Conservation (phyloP, 2,797 vertebrate genomes). For the Parotocinclus haroldoi region DNA sequence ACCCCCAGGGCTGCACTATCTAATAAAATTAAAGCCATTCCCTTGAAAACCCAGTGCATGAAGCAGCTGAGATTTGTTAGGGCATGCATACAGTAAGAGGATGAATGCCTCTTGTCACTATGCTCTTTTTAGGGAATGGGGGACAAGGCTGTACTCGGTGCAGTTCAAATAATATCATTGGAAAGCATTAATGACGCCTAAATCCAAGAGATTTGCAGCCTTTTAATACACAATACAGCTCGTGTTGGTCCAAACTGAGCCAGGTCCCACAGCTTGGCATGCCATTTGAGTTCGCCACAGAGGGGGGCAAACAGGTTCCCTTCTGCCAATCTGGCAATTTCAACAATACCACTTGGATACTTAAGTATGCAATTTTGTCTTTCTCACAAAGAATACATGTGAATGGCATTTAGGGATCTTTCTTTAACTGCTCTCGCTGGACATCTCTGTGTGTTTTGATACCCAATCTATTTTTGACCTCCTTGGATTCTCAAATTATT, state of each 20-base stretch:
- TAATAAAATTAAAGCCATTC: not conserved
- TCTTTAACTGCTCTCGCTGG: not conserved
- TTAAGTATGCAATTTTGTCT: conserved; percentile 23
- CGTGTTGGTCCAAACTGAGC: conserved; percentile 43
- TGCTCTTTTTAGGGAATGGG: not conserved
- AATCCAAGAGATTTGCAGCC: conserved; percentile 18
- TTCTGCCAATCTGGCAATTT: conserved; percentile 42
- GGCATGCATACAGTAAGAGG: not conserved
- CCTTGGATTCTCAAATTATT: not conserved
- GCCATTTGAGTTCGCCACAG: conserved; percentile 44
- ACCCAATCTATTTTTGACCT: conserved; percentile 1
- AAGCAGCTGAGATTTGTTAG: conserved; percentile 17
- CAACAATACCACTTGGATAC: conserved; percentile 40
- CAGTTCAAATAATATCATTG: not conserved
- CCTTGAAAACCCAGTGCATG: conserved; percentile 1
- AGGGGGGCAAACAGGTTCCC: conserved; percentile 40
- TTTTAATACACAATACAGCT: conserved; percentile 15
- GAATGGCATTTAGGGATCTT: conserved; percentile 18
- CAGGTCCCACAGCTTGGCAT: conserved; percentile 53
- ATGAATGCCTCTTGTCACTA: conserved; percentile 4
- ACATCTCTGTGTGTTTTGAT: not conserved
- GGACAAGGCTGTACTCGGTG: not conserved
- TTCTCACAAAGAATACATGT: conserved; percentile 12
- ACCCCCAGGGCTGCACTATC: conserved; percentile 4
- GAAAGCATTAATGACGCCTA: conserved; percentile 23